A percentile compares a stretch with the other conserved stretches of the same genome.
Conservation (phyloP, 1,140 invertebrate species). For the Trichonephila clavata region DNA sequence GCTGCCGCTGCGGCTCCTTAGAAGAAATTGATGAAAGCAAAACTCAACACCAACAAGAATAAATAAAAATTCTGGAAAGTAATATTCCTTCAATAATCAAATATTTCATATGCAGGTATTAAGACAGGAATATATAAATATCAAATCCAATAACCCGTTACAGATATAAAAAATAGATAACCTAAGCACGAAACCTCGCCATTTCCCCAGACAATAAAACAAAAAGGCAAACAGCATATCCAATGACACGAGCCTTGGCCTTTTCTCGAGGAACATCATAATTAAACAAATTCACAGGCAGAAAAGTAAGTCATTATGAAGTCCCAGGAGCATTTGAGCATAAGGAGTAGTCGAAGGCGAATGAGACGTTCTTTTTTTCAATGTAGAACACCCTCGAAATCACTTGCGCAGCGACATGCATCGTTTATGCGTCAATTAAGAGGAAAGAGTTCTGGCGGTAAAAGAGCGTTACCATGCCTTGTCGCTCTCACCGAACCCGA, state of each 20-base stretch:
- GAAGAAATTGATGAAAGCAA: too few species aligned
- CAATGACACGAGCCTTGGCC: constrained; percentile 2
- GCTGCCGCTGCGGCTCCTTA: too few species aligned
- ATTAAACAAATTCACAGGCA: background rate
- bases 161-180: too few species aligned
- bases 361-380: constrained; percentile 12
- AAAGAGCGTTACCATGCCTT: background rate
- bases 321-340: background rate
- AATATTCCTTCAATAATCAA: too few species aligned
- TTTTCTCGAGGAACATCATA: background rate
- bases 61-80: too few species aligned
- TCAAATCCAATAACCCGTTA: too few species aligned
- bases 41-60: too few species aligned
- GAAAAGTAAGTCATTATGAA: background rate
- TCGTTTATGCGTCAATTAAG: constrained; percentile 6
- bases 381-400: background rate
- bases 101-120: too few species aligned
- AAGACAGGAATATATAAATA: too few species aligned
- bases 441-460: background rate
- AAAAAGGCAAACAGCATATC: background rate
- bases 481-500: background rate
- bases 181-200: background rate
- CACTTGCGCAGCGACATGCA: background rate
- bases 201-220: background rate
- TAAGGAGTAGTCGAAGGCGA: background rate